A percentile compares a stretch with the other conserved stretches of the same genome.
Evolutionary conservation across 2,797 vertebrate genomes (phyloP).

Genomic region (Yasuhikotakia modesta): DNA sequence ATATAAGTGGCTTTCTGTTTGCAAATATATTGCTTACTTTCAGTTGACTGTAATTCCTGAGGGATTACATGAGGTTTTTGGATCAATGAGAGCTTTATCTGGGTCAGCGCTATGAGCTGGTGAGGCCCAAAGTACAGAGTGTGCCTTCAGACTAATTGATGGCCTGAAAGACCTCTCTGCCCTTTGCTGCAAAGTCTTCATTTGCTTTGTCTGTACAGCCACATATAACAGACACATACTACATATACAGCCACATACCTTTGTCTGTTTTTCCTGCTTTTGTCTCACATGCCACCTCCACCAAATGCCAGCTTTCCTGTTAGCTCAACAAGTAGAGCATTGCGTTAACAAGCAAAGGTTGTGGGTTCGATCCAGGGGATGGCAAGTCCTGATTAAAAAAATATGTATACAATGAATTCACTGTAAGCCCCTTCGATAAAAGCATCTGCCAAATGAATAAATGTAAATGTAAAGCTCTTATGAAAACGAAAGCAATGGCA

Average conservation of each 20-base stretch:
- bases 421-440: too few relatives aligned
- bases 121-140: conserved; percentile 55
- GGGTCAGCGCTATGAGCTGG: conserved; percentile 68
- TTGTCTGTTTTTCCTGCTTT: conserved; percentile 1
- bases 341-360: too few relatives aligned
- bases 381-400: too few relatives aligned
- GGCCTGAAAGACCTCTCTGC: conserved; percentile 60
- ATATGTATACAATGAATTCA: too few relatives aligned
- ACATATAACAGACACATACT: conserved; percentile 34
- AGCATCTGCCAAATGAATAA: too few relatives aligned
- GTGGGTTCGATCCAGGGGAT: too few relatives aligned
- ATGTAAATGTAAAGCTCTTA: neutral
- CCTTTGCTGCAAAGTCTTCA: conserved; percentile 58
- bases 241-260: too few relatives aligned
- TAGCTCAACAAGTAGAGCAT: too few relatives aligned
- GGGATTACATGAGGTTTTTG: conserved; percentile 59
- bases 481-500: neutral
- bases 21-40: conserved; percentile 61
- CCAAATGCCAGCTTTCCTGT: too few relatives aligned
- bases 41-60: conserved; percentile 60
- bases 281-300: neutral
- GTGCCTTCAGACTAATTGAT: conserved; percentile 68
- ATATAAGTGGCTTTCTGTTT: conserved; percentile 58
- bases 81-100: conserved; percentile 72
- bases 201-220: conserved; percentile 46